phyloP scores from a whole-genome alignment of 2,113 vertebrate species.

The Trichomycterus rosablanca region DNA sequence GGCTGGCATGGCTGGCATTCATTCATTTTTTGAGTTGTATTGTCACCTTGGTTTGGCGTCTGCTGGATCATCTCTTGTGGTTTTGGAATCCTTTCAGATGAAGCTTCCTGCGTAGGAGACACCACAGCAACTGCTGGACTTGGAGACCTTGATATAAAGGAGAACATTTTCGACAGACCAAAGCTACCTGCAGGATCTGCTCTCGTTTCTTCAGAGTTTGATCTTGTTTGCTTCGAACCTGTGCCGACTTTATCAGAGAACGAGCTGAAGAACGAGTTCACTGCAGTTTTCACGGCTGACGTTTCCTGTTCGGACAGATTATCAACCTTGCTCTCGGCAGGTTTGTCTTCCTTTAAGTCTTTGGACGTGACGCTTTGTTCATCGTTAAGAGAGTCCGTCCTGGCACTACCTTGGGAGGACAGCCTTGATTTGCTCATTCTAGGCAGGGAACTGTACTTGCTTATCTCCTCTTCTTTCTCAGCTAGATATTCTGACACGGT shows the following conservation, averaged over 20 bases:
- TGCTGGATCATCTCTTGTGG: slow-evolving; percentile 35
- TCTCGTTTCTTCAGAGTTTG: no score
- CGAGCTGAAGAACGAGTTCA: slow-evolving; percentile 80
- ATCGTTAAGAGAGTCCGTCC: slow-evolving; percentile 57
- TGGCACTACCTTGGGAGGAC: slow-evolving; percentile 59
- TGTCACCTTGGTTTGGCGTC: slow-evolving; percentile 12
- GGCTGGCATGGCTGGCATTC: slow-evolving; percentile 56
- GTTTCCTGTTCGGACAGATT: slow-evolving; percentile 56
- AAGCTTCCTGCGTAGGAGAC: slow-evolving; percentile 53
- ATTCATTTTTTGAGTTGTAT: slow-evolving; percentile 35
- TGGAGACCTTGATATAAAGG: slow-evolving; percentile 62
- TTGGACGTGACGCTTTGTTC: slow-evolving; percentile 51
- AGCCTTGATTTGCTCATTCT: slow-evolving; percentile 66
- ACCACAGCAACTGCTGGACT: slow-evolving; percentile 60
- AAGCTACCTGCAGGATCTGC: slow-evolving; percentile 55
- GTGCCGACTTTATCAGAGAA: slow-evolving; percentile 79
- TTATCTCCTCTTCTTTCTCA: slow-evolving; percentile 96
- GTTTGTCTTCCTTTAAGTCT: slow-evolving; percentile 49
- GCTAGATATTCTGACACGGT: slow-evolving; percentile 94
- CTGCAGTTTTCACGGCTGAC: slow-evolving; percentile 74
- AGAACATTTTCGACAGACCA: slow-evolving; percentile 64
- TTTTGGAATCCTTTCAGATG: slow-evolving; percentile 56
- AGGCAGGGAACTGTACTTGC: slow-evolving; percentile 77
- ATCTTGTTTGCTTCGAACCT: slow-evolving; percentile 70
- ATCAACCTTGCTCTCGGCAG: slow-evolving; percentile 39